Conservation (phyloP, 2,888 invertebrate genomes). For the Oegoconia quadripuncta region DNA sequence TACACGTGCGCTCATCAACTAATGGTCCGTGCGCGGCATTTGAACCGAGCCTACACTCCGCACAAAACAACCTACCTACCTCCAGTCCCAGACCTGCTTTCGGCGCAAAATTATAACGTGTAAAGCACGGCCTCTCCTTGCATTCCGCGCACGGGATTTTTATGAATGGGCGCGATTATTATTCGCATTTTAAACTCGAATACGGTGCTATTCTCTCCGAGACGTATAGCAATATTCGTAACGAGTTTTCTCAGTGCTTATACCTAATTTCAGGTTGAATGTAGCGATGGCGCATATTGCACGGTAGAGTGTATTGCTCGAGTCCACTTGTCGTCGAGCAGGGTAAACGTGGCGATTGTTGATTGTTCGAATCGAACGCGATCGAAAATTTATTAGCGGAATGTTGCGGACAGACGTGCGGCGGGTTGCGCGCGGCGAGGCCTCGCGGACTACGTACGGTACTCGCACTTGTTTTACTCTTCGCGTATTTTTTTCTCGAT, state of each 20-base stretch:
- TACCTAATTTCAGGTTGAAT: slow-evolving; percentile 72
- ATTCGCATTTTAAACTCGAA: slow-evolving; percentile 78
- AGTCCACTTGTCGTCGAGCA: slow-evolving; percentile 46
- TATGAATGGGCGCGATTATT: slow-evolving; percentile 76
- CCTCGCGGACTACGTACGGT: slow-evolving; percentile 18
- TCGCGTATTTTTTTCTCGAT: slow-evolving; percentile 76
- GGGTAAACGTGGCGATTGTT: slow-evolving; percentile 46
- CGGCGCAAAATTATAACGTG: slow-evolving; percentile 77
- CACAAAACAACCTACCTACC: slow-evolving; percentile 64
- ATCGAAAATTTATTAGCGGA: slow-evolving; percentile 76
- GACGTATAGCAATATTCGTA: slow-evolving; percentile 76
- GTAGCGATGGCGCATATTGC: slow-evolving; percentile 34
- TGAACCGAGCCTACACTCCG: slow-evolving; percentile 76
- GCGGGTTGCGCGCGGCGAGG: slow-evolving; percentile 35
- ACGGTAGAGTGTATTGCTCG: slow-evolving; percentile 29
- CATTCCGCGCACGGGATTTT: slow-evolving; percentile 75
- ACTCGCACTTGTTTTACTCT: slow-evolving; percentile 72
- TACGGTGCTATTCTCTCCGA: slow-evolving; percentile 71
- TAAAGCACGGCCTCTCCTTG: slow-evolving; percentile 75
- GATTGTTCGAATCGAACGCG: slow-evolving; percentile 59
- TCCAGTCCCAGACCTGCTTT: slow-evolving; percentile 66
- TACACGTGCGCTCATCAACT: slow-evolving; percentile 77
- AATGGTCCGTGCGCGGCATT: slow-evolving; percentile 80
- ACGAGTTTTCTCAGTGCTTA: slow-evolving; percentile 73
- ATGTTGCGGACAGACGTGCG: slow-evolving; percentile 41